Evolutionary conservation across 2,113 vertebrate genomes (phyloP).

Genomic region (Brachyhypopomus occidentalis): DNA sequence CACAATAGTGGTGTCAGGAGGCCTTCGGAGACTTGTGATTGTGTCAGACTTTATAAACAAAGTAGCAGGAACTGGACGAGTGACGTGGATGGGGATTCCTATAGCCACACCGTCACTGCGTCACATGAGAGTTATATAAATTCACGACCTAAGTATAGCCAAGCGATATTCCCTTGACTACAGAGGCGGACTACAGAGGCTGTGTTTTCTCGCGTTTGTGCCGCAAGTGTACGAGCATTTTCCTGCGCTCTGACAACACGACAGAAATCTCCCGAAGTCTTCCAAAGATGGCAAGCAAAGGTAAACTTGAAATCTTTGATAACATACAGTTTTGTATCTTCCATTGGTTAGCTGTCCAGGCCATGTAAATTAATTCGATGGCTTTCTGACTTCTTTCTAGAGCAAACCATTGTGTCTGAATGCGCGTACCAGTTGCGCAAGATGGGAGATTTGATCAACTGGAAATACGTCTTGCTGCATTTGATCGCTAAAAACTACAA

Average conservation of each 20-base stretch:
- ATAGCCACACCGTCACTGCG: background rate
- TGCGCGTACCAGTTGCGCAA: conserved; percentile 61
- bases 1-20: background rate
- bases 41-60: conserved; percentile 19
- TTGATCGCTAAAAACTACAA: conserved; percentile 63
- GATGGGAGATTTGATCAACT: conserved; percentile 65
- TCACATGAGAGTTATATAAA: background rate
- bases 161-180: conserved; percentile 51
- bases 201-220: too few species aligned
- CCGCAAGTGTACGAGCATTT: too few species aligned
- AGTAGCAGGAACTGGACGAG: background rate
- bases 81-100: conserved; percentile 52
- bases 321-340: background rate
- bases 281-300: conserved; percentile 46
- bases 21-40: background rate
- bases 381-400: conserved; percentile 20
- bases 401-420: conserved; percentile 9
- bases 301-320: conserved; percentile 52
- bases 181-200: too few species aligned
- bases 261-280: too few species aligned
- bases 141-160: conserved; percentile 47
- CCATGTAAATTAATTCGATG: background rate
- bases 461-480: conserved; percentile 66
- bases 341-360: background rate
- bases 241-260: too few species aligned